Percentiles rank a stretch among this genome's conserved stretches.
Evolutionary conservation across 2,888 invertebrate genomes (phyloP).

Genomic region (Euplagia quadripunctaria): DNA sequence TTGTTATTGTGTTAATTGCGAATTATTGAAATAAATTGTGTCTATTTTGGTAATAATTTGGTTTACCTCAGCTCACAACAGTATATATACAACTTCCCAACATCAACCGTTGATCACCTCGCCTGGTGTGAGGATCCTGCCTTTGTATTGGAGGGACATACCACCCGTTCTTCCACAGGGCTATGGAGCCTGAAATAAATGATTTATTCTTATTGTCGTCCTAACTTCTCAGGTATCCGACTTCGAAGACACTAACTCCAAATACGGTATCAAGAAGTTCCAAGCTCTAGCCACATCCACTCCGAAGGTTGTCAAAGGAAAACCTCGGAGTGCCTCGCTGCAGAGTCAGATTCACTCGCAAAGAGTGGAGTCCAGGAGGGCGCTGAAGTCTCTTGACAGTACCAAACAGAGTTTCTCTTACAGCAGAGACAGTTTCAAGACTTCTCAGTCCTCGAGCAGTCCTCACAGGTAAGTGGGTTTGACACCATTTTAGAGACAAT

Average conservation of each 20-base stretch:
- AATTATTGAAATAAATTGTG: too few relatives aligned
- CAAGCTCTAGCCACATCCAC: constrained; percentile 70
- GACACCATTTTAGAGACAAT: neutral
- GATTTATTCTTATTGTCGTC: too few relatives aligned
- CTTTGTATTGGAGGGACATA: too few relatives aligned
- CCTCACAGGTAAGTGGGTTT: constrained; percentile 50
- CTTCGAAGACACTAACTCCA: constrained; percentile 75
- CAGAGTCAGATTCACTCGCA: constrained; percentile 55
- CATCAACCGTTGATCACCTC: too few relatives aligned
- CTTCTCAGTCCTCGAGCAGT: constrained; percentile 59
- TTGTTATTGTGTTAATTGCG: too few relatives aligned
- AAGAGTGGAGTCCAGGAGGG: constrained; percentile 42
- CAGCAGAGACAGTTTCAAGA: constrained; percentile 67
- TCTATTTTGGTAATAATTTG: too few relatives aligned
- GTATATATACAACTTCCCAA: too few relatives aligned
- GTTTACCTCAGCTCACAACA: too few relatives aligned
- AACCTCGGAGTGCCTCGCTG: constrained; percentile 66
- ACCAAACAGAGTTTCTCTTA: constrained; percentile 53
- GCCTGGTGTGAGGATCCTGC: too few relatives aligned
- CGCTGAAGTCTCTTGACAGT: constrained; percentile 47
- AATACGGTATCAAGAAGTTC: constrained; percentile 68
- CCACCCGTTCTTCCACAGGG: too few relatives aligned
- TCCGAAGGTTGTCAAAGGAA: constrained; percentile 60
- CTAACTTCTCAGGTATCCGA: constrained; percentile 71
- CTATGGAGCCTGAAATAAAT: too few relatives aligned